phyloP scores from a whole-genome alignment of 2,797 vertebrate genomes.

The Numenius phaeopus region DNA sequence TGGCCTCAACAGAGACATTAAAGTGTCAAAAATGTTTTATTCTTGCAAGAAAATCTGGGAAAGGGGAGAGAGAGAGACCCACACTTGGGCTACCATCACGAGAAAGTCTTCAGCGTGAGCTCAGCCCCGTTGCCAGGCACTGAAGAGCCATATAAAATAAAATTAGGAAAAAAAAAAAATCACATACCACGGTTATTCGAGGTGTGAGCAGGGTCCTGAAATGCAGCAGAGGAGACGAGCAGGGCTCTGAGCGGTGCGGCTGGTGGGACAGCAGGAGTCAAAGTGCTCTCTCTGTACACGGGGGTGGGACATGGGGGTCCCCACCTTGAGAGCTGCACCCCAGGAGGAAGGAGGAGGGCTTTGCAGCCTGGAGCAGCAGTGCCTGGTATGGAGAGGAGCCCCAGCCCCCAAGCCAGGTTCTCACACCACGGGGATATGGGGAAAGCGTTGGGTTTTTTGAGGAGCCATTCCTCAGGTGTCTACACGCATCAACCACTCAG shows the following conservation, averaged over 20 bases:
- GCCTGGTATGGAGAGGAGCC: neutral
- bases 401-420: neutral
- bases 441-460: neutral
- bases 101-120: neutral
- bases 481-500: neutral
- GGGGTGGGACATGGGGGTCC: rapidly evolving
- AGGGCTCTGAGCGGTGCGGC: rapidly evolving
- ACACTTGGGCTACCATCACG: neutral
- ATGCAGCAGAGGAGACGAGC: neutral
- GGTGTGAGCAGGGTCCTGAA: neutral
- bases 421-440: rapidly evolving
- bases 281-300: too few species aligned
- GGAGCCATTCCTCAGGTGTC: neutral
- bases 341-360: neutral
- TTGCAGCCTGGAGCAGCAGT: neutral
- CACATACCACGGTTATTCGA: neutral
- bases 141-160: neutral
- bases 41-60: neutral
- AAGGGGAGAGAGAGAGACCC: neutral
- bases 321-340: rapidly evolving
- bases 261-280: neutral
- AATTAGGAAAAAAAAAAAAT: too few species aligned
- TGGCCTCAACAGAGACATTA: neutral
- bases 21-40: neutral
- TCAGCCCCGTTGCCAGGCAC: neutral